Percentiles rank a stretch among this genome's conserved stretches.
Conservation (phyloP, 2,797 vertebrate genomes). For the Malacoraja senta region DNA sequence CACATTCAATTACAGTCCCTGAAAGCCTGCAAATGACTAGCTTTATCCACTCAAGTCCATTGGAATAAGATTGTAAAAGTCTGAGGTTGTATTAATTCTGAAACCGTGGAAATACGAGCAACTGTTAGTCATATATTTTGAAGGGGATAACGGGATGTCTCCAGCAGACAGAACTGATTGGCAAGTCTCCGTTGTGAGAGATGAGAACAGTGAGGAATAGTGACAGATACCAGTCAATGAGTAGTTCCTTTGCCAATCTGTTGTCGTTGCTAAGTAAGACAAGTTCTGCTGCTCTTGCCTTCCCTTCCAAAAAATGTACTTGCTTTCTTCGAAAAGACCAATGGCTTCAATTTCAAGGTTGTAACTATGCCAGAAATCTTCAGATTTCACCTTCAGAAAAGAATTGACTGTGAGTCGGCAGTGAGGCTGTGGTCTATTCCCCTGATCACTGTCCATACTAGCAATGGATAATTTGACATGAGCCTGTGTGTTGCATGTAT, state of each 20-base stretch:
- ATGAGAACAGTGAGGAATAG: neutral
- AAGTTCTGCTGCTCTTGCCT: neutral
- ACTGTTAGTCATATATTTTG: neutral
- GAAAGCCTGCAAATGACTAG: neutral
- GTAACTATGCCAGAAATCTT: neutral
- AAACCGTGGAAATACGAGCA: neutral
- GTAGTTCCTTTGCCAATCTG: neutral
- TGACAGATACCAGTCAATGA: neutral
- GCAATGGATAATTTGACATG: too few relatives aligned
- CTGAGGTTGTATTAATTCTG: too few relatives aligned
- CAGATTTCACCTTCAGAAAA: neutral
- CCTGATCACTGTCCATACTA: neutral
- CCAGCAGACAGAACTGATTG: too few relatives aligned
- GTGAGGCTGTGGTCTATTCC: neutral
- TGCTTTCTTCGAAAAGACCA: neutral
- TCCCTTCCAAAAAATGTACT: neutral
- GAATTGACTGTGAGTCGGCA: neutral
- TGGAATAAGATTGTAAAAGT: neutral
- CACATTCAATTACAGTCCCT: constrained; percentile 38
- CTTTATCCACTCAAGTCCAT: neutral
- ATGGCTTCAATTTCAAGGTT: neutral
- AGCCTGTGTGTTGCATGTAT: neutral
- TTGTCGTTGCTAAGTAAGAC: neutral
- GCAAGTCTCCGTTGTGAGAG: neutral
- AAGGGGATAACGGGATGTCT: neutral